These are phyloP conservation scores for Habroteleia sp. DNA, from an alignment of 2,888 invertebrate genomes.

Conservation along the genomic window DNA sequence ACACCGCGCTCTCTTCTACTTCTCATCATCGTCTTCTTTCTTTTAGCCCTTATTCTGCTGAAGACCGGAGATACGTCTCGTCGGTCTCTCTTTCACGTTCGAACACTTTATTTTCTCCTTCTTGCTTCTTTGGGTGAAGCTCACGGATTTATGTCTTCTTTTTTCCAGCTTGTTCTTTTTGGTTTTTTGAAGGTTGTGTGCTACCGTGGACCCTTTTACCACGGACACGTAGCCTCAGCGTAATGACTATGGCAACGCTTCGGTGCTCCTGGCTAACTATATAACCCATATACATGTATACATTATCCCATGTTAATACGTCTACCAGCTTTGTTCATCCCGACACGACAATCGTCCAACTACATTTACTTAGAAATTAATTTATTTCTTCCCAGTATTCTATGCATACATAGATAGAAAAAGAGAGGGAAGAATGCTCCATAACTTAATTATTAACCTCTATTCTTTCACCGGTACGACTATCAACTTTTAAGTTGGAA, in stretches of 20 bases:
- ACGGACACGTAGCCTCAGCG: slow-evolving; percentile 72
- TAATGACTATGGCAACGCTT: slow-evolving; percentile 70
- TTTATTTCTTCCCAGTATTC: too few relatives aligned
- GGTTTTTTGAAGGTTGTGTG: slow-evolving; percentile 57
- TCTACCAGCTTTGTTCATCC: slow-evolving; percentile 36
- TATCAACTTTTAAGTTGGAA: too few relatives aligned
- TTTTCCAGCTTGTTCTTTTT: slow-evolving; percentile 61
- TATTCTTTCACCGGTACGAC: too few relatives aligned
- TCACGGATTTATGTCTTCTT: slow-evolving; percentile 60
- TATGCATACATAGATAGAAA: too few relatives aligned
- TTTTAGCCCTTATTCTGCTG: slow-evolving; percentile 58
- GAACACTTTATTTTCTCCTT: slow-evolving; percentile 47
- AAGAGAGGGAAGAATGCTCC: too few relatives aligned
- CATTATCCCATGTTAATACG: slow-evolving; percentile 59
- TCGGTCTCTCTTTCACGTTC: slow-evolving; percentile 58
- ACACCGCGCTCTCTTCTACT: slow-evolving; percentile 59
- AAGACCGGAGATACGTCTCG: slow-evolving; percentile 56
- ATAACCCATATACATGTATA: slow-evolving; percentile 62
- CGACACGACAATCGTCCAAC: slow-evolving; percentile 21
- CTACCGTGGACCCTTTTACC: slow-evolving; percentile 70
- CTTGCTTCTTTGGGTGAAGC: slow-evolving; percentile 61
- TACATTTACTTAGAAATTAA: slow-evolving; percentile 36
- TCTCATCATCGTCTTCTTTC: slow-evolving; percentile 64
- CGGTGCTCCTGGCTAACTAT: slow-evolving; percentile 64
- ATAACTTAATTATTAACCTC: too few relatives aligned